Evolutionary conservation across 2,888 invertebrate genomes (phyloP).

Genomic region (Diaphora mendica): DNA sequence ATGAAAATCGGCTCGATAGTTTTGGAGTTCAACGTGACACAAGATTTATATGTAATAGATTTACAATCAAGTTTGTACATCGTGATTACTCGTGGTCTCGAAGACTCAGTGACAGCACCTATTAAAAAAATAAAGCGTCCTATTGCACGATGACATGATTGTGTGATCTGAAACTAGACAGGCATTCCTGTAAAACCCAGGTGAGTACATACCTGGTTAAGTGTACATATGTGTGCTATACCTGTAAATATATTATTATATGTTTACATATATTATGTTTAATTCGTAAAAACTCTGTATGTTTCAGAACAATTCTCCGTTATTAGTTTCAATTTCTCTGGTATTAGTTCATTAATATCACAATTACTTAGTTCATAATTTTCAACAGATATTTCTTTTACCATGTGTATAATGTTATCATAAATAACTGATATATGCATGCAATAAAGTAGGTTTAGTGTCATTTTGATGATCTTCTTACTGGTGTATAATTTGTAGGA

Average conservation of each 20-base stretch:
- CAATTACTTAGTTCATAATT: too few relatives aligned
- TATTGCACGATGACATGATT: background rate
- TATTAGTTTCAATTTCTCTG: too few relatives aligned
- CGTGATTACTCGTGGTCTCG: background rate
- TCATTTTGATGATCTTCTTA: background rate
- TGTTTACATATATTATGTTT: background rate
- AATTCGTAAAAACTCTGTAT: too few relatives aligned
- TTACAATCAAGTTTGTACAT: background rate
- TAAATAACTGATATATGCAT: background rate
- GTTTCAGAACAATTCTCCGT: too few relatives aligned
- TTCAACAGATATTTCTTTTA: background rate
- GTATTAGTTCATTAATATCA: too few relatives aligned
- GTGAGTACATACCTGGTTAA: background rate
- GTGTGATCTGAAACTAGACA: background rate
- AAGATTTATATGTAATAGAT: background rate
- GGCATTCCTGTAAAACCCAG: background rate
- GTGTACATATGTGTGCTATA: background rate
- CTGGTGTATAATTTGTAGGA: conserved; percentile 1
- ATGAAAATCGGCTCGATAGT: too few relatives aligned
- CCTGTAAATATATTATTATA: background rate
- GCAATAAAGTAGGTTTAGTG: background rate
- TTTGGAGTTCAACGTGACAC: too few relatives aligned
- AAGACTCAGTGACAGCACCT: background rate
- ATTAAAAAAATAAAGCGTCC: too few relatives aligned
- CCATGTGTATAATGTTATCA: background rate